A percentile compares a stretch with the other conserved stretches of the same genome.
These are phyloP conservation scores for Nebria salina DNA, from an alignment of 2,888 invertebrate genomes.

Conservation along the genomic window DNA sequence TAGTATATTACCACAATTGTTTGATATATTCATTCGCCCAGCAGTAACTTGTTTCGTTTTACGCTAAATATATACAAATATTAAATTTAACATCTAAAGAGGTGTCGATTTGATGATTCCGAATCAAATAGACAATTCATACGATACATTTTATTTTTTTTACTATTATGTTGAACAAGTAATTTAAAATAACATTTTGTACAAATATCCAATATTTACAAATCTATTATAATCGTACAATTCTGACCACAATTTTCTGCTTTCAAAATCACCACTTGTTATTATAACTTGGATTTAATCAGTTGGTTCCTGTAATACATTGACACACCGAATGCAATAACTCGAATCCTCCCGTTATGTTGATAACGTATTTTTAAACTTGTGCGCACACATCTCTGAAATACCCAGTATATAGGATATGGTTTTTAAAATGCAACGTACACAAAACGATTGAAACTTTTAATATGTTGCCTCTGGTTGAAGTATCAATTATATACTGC, in stretches of 20 bases:
- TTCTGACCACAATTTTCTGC: background rate
- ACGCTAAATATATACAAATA: no score
- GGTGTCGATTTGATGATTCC: no score
- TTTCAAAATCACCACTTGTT: background rate
- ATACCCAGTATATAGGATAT: background rate
- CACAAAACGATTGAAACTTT: no score
- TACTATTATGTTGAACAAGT: background rate
- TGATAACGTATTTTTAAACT: background rate
- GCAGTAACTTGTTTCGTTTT: no score
- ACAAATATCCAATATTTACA: background rate
- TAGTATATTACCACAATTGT: no score
- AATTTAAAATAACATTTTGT: background rate
- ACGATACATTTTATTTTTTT: no score
- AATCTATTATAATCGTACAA: background rate
- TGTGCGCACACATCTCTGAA: background rate
- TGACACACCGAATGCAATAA: conserved; percentile 1
- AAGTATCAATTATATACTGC: background rate
- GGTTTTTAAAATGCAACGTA: no score
- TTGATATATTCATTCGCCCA: no score
- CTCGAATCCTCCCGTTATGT: background rate
- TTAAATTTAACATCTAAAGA: no score
- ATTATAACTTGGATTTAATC: background rate
- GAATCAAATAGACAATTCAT: no score
- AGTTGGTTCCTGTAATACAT: background rate
- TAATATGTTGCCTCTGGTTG: no score